A percentile compares a stretch with the other conserved stretches of the same genome.
These are phyloP conservation scores for Sinosuthora webbiana DNA, from an alignment of 2,113 vertebrate genomes.

Conservation along the genomic window DNA sequence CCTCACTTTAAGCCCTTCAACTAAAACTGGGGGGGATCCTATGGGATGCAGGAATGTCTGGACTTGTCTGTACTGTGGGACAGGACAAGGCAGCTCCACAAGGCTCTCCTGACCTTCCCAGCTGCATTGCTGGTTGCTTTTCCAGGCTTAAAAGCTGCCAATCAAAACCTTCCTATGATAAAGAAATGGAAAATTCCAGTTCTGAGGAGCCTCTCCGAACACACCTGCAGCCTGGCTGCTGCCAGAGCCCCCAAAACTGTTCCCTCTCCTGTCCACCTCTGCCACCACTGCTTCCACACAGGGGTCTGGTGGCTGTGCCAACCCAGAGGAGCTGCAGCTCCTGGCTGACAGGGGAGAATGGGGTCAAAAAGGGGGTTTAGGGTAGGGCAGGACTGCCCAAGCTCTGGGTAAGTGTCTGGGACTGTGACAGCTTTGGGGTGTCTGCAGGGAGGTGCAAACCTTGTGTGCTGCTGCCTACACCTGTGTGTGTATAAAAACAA, in stretches of 20 bases:
- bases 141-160: neutral
- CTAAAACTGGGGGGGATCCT: neutral
- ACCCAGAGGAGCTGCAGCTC: neutral
- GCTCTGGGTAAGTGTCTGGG: neutral
- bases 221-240: neutral
- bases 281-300: neutral
- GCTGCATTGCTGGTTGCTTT: neutral
- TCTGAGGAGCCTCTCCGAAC: neutral
- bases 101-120: neutral
- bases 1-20: neutral
- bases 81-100: neutral
- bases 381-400: neutral
- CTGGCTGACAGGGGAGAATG: fast-evolving
- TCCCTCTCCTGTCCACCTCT: neutral
- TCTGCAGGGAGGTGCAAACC: neutral
- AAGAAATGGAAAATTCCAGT: neutral
- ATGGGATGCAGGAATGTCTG: neutral
- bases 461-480: neutral
- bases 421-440: neutral
- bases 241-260: neutral
- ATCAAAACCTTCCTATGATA: neutral
- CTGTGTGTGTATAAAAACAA: neutral
- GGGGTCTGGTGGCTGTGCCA: neutral
- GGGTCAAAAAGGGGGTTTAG: too few species aligned
- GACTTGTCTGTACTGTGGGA: neutral